Evolutionary conservation across 2,797 vertebrate genomes (phyloP), one percentile per base, ranked within the genome.

Genomic region (Aphelocoma californica): DNA sequence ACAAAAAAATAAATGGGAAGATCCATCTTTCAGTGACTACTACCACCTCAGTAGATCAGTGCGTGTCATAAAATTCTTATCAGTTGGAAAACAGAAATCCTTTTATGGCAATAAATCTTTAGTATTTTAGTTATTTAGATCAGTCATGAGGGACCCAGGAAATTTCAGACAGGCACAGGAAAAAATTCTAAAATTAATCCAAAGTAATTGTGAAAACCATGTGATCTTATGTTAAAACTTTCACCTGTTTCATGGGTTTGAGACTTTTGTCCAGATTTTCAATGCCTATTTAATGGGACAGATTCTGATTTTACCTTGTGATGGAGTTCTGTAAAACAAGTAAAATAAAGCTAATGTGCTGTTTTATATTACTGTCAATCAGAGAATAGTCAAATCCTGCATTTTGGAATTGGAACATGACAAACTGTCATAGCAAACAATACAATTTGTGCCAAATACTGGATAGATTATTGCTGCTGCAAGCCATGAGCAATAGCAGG

Each of bases 111-210:
- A 95, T 92, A 87, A 96, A 95, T 90, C 82, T 25, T 56, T 28
- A 72, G 71, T 89, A 50, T 94, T 96, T 96, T 94, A 95, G 57
- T 79, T 96, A 86, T 82, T 96, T 84, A 93, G 88, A 96, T 96
- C 57, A 56, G 42, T 28, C 29, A 1, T 94, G 95, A 94, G 6
- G n/a, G 81, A 77, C 21, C 6, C 66, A 67, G 8, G 4, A 64
- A 74, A 92, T 77, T 86, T 81, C 48, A 75, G 23, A 18, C 7
- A 25, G 19, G 24, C 20, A 40, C n/a, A 77, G 44, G 19, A 73
- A 91, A 86, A 84, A 78, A 25, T 0, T 1, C 60, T 29, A 58
- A 53, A 71, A 32, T 74, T 61, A 2, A 16, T 14, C 50, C 25
- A 65, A 88, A 85, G 51, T 74, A 80, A 71, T 58, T 32, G 18